Conservation (phyloP, 1,140 invertebrate genomes). For the Hermetia illucens region DNA sequence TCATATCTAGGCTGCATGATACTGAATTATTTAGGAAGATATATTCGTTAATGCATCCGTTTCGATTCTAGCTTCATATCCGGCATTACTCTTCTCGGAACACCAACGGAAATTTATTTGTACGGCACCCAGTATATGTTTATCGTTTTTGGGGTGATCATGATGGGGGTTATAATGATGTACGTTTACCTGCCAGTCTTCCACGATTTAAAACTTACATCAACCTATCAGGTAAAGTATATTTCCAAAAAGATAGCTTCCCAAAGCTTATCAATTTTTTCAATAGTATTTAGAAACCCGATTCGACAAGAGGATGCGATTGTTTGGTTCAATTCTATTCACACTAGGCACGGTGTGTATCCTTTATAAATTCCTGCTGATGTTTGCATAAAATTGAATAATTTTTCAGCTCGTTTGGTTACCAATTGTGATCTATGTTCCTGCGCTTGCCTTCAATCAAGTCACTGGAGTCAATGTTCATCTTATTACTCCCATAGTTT, state of each 20-base stretch:
- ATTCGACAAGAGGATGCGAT: conserved; percentile 52
- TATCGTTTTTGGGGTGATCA: conserved; percentile 40
- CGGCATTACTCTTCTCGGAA: conserved; percentile 47
- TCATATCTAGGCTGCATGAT: too few relatives aligned
- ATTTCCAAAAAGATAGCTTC: neutral
- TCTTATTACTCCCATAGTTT: conserved; percentile 68
- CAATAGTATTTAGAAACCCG: conserved; percentile 62
- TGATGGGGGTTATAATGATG: conserved; percentile 49
- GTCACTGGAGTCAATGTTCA: conserved; percentile 78
- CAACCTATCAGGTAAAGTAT: conserved; percentile 58
- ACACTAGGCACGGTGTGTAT: conserved; percentile 49
- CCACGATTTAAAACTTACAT: conserved; percentile 63
- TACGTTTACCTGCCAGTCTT: conserved; percentile 67
- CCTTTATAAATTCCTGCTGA: neutral
- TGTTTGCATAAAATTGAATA: neutral
- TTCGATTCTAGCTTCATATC: conserved; percentile 40
- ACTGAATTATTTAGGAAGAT: neutral
- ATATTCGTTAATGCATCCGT: too few relatives aligned
- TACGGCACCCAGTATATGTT: conserved; percentile 59
- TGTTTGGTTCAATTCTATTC: conserved; percentile 61
- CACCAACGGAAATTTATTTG: conserved; percentile 70
- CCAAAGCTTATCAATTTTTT: conserved; percentile 2
- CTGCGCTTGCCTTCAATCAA: conserved; percentile 53
- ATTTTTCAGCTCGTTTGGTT: conserved; percentile 42
- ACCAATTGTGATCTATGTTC: conserved; percentile 52